Evolutionary conservation across 2,888 invertebrate species (phyloP), one percentile per base, ranked within the genome.

Genomic region (Bombylius discolor): DNA sequence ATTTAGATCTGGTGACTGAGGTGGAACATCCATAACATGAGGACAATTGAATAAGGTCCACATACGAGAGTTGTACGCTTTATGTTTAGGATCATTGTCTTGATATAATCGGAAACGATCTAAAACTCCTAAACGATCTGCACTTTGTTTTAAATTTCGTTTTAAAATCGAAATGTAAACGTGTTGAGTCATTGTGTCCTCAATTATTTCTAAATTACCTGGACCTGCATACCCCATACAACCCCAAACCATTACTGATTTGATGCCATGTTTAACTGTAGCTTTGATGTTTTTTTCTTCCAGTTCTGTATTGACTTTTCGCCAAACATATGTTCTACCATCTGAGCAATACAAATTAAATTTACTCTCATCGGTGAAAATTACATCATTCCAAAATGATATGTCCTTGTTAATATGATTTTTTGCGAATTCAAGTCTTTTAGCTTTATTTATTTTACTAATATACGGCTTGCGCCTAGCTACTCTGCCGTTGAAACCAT

Each of bases 251-350:
- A 62, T 61, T 8, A 64, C 62, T n/a, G 51, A 58, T n/a, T 64
- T 64, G n/a, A 62, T 63, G n/a, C 64, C 64, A 53, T 65, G 64
- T 54, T 67, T 66, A 0, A 66, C 61, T n/a, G 63, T 64, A 34
- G 62, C 56, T 8, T 44, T 44, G 12, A 64, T 45, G 47, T 64
- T 61, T 51, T 62, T 56, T 49, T 53, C 45, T 13, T 62, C 45
- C 12, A 63, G 47, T 44, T 61, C 62, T 23, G 56, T 56, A 53
- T 62, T 61, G 42, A 34, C 33, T 59, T 60, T 62, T 46, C 63
- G 52, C 60, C 58, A 63, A 14, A 63, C 60, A 50, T 34, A 62
- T 31, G 36, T 54, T 5, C 54, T 47, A 12, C 59, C 58, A 55
- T 63, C 58, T n/a, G 53, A 56, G 13, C 50, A 6, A 39, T 8